These are phyloP conservation scores for Stercorarius parasiticus DNA, from an alignment of 2,113 vertebrate genomes.

Conservation along the genomic window DNA sequence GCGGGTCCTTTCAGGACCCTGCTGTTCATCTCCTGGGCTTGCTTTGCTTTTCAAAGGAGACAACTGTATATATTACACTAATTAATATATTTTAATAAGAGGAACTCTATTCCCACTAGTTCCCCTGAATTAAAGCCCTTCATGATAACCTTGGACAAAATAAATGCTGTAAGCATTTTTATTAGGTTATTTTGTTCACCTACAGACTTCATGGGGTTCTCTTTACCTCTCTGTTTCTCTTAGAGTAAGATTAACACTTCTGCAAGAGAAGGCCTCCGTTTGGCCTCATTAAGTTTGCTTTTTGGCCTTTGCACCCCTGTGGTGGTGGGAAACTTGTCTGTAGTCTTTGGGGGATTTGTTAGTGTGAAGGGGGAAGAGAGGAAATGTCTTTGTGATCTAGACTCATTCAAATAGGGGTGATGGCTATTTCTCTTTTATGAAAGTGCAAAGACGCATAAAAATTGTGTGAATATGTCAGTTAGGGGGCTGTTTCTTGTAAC, in stretches of 20 bases:
- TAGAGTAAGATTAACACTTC: conserved; percentile 25
- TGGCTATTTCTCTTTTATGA: conserved; percentile 1
- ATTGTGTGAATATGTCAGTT: conserved; percentile 1
- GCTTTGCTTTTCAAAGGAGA: conserved; percentile 52
- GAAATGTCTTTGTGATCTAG: conserved; percentile 45
- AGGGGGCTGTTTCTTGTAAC: background rate
- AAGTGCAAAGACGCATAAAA: conserved; percentile 36
- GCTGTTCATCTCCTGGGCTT: conserved; percentile 55
- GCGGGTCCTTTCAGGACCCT: conserved; percentile 54
- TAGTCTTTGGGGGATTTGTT: conserved; percentile 45
- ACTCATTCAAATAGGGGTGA: background rate
- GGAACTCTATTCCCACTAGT: conserved; percentile 45
- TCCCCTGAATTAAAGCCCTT: conserved; percentile 23
- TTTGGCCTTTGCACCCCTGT: conserved; percentile 63
- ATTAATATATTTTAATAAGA: conserved; percentile 70
- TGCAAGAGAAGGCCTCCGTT: background rate
- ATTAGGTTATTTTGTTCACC: background rate
- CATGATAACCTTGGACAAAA: background rate
- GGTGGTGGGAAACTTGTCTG: conserved; percentile 17
- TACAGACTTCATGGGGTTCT: background rate
- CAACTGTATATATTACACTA: conserved; percentile 58
- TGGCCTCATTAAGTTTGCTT: conserved; percentile 59
- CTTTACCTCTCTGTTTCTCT: background rate
- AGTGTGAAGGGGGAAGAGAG: background rate
- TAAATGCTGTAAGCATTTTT: conserved; percentile 27